Evolutionary conservation across 2,888 invertebrate species (phyloP), one percentile per base, ranked within the genome.

Genomic region (Iselma pallidipennis): DNA sequence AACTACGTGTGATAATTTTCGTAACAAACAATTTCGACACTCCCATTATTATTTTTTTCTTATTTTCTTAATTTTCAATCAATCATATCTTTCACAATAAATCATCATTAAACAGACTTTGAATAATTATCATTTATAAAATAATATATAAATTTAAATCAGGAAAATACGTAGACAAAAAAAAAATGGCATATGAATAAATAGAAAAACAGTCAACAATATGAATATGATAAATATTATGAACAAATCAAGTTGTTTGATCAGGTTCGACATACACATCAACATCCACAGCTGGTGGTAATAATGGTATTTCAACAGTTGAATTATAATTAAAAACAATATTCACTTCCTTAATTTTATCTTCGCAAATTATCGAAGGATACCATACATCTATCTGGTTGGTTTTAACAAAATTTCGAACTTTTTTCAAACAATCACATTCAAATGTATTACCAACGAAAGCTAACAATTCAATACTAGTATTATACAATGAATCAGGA

Each of bases 361-460:
- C 71, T 42, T 74, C 74, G 49, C 75, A 75, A 31, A 75, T 75
- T 9, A 75, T 70, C 7, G 74, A 63, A 1, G 75, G 75, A 64
- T 75, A 75, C 51, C 69, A 49, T 48, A 77, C 63, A 14, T 74
- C 67, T 4, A 78, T 66, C 10, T 68, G 61, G 14, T 67, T 69
- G 25, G 66, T 65, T n/a, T 72, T 67, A 4, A 72, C 74, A 60
- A 74, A 76, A 26, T 69, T 66, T 33, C 71, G 67, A 25, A 78
- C 72, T 59, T 70, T 71, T 26, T 72, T 65, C 65, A 79, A 64
- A 61, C 78, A 79, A 4, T 70, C 70, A 61, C 79, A 79, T 10
- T 73, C 71, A 55, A 78, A 74, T 1, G 70, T 65, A 55, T 78
- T 78, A 10, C 72, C 74, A 53, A 72, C 62, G 49, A 78, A 73